Evolutionary conservation across 2,113 vertebrate genomes (phyloP), one percentile per base, ranked within the genome.

Genomic region (Albula goreensis): DNA sequence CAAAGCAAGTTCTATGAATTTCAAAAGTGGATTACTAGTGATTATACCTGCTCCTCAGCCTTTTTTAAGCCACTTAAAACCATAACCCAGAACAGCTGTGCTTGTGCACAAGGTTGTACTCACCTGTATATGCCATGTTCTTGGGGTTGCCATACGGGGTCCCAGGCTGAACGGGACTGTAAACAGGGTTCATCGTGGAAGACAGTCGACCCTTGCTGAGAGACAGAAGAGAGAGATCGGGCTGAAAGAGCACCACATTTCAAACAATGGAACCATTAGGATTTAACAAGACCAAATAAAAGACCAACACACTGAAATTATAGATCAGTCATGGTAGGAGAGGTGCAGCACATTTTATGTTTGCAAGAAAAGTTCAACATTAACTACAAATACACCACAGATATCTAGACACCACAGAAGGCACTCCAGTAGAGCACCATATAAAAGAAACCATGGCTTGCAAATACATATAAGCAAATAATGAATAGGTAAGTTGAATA

Each of bases 101-200:
- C 52, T n/a, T 41, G 6, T 52, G 82, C 49, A 12, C 13, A 51
- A 49, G 22, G 11, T 74, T 22, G 31, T 49, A 90, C 95, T 93
- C 92, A 97, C 96, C 96, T 92, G 96, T 94, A 5, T 97, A 97
- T 0, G 96, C 93, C 95, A 97, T 96, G 93, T 96, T 97, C 94
- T 97, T 97, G 66, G 96, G 96, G 92, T 97, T 97, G 90, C 95
- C 96, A 0, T 97, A 97, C 88, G 96, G 96, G 94, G 96, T 94
- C 93, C 96, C 96, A 82, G 96, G 96, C 89, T 97, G 96, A 88
- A 97, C 96, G 89, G 96, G 95, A 96, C 96, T 97, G 91, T 97
- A 97, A 94, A 97, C 96, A 86, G 96, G 96, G 90, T 97, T 97
- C 96, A 97, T 97, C 87, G 86, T 93, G 94, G 96, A 96, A 95